Evolutionary conservation across 2,888 invertebrate species (phyloP).

Genomic region (Ichneumon xanthorius): DNA sequence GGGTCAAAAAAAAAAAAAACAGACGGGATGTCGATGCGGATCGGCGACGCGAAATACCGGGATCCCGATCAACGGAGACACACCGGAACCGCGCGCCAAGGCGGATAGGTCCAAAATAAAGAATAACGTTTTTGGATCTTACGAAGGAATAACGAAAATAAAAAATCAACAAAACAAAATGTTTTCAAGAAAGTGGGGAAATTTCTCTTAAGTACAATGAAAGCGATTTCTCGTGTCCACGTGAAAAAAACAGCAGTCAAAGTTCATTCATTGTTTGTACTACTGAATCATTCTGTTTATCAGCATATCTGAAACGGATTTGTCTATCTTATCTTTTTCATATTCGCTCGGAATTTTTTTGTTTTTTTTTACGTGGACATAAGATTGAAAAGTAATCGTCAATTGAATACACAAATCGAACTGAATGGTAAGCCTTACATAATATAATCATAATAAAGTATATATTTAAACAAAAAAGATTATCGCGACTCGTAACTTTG

Average conservation of each 20-base stretch:
- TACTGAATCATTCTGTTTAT: background rate
- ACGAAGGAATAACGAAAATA: constrained; percentile 43
- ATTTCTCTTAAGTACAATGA: constrained; percentile 4
- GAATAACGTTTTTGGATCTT: constrained; percentile 52
- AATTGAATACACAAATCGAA: constrained; percentile 13
- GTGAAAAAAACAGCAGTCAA: background rate
- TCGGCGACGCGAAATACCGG: constrained; percentile 51
- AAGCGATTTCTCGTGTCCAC: constrained; percentile 1
- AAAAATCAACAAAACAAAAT: constrained; percentile 55
- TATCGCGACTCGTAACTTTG: background rate
- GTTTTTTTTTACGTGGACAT: constrained; percentile 13
- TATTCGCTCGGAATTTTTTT: background rate
- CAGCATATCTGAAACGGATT: background rate
- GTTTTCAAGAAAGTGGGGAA: constrained; percentile 2
- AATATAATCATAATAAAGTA: constrained; percentile 7
- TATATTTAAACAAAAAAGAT: background rate
- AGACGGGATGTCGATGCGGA: constrained; percentile 77
- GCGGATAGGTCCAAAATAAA: constrained; percentile 70
- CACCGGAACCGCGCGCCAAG: constrained; percentile 59
- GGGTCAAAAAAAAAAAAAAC: constrained; percentile 80
- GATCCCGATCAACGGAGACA: constrained; percentile 33
- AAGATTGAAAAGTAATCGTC: background rate
- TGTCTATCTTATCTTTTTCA: background rate
- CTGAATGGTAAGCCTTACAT: background rate
- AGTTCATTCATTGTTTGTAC: background rate